These are phyloP conservation scores for Zeugodacus cucurbitae DNA, from an alignment of 1,140 invertebrate genomes.

Conservation along the genomic window DNA sequence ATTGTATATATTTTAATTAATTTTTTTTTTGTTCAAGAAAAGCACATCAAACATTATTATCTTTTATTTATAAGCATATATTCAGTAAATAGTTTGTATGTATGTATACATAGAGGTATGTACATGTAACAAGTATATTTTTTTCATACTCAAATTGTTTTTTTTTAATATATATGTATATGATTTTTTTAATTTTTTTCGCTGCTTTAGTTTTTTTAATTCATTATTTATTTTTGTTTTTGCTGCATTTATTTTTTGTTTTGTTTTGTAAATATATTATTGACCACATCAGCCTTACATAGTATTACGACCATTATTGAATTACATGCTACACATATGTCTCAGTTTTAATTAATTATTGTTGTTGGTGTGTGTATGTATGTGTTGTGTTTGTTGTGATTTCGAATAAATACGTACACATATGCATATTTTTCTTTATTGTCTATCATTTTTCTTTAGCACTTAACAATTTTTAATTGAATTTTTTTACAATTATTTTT, in stretches of 20 bases:
- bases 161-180: not conserved
- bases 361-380: slow-evolving; percentile 38
- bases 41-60: not conserved
- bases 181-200: not conserved
- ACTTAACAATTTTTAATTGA: slow-evolving; percentile 5
- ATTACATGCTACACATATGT: slow-evolving; percentile 52
- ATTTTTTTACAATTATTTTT: slow-evolving; percentile 42
- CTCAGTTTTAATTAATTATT: slow-evolving; percentile 42
- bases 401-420: slow-evolving; percentile 43
- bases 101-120: slow-evolving; percentile 6
- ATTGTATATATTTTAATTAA: not conserved
- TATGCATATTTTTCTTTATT: slow-evolving; percentile 41
- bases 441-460: slow-evolving; percentile 51
- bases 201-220: not conserved
- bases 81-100: slow-evolving; percentile 3
- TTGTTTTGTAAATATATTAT: slow-evolving; percentile 51
- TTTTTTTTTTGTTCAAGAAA: not conserved
- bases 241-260: not conserved
- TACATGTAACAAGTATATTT: not conserved
- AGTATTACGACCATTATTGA: slow-evolving; percentile 52
- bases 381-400: slow-evolving; percentile 36
- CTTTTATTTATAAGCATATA: not conserved
- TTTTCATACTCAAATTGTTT: not conserved
- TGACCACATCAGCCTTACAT: slow-evolving; percentile 64
- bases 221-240: not conserved